Evolutionary conservation across 2,797 vertebrate species (phyloP).

Genomic region (Fundulus diaphanus): DNA sequence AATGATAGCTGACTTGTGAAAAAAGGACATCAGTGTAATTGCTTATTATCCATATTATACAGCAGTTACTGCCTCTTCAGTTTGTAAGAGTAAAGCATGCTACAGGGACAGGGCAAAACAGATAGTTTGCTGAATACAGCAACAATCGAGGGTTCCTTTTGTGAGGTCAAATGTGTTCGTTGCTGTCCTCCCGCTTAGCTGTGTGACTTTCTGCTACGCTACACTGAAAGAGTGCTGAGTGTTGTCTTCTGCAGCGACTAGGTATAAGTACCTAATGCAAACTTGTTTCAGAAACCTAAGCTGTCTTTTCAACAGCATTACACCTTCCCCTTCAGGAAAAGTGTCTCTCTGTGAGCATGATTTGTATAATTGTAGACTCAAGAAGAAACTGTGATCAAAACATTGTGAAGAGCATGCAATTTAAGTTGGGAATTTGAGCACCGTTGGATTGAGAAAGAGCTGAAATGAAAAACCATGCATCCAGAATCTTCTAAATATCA

Average conservation of each 20-base stretch:
- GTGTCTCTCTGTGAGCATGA: background rate
- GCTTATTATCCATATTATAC: background rate
- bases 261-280: background rate
- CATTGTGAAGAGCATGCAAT: background rate
- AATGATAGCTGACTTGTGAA: background rate
- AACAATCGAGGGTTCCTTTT: background rate
- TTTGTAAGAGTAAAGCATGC: background rate
- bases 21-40: background rate
- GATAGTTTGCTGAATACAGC: background rate
- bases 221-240: background rate
- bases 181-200: background rate
- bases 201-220: background rate
- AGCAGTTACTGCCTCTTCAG: background rate
- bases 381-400: background rate
- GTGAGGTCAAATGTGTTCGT: background rate
- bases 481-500: background rate
- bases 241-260: background rate
- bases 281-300: background rate
- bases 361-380: background rate
- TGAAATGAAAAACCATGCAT: background rate
- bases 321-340: background rate
- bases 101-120: background rate
- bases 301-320: background rate
- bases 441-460: background rate
- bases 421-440: background rate